Percentiles rank a stretch among this genome's conserved stretches.
These are phyloP conservation scores for Synergus japonicus DNA, from an alignment of 2,888 invertebrate genomes.

Conservation along the genomic window DNA sequence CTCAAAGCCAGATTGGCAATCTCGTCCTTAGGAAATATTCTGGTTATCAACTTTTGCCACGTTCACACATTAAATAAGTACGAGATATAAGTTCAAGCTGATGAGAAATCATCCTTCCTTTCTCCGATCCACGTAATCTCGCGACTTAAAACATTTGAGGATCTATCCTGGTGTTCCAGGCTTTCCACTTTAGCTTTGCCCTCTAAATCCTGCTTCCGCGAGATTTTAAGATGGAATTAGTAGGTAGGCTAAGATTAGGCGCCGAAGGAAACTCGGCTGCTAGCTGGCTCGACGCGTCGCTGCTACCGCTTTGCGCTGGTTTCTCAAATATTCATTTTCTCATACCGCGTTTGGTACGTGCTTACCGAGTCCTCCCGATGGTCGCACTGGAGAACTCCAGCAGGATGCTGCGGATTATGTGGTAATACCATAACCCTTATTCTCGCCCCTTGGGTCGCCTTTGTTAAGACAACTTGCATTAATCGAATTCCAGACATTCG, in stretches of 20 bases:
- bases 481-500: slow-evolving; percentile 31
- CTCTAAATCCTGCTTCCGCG: slow-evolving; percentile 41
- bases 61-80: slow-evolving; percentile 39
- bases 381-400: slow-evolving; percentile 9
- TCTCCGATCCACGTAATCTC: slow-evolving; percentile 32
- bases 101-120: slow-evolving; percentile 23
- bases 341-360: slow-evolving; percentile 44
- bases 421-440: slow-evolving; percentile 53
- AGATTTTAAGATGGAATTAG: slow-evolving; percentile 53
- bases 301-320: slow-evolving; percentile 26
- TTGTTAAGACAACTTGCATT: slow-evolving; percentile 28
- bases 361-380: slow-evolving; percentile 47
- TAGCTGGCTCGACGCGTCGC: neutral
- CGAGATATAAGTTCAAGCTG: slow-evolving; percentile 31
- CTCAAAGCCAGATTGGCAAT: neutral
- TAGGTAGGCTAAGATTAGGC: slow-evolving; percentile 54
- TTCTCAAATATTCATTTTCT: slow-evolving; percentile 57
- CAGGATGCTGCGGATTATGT: slow-evolving; percentile 51
- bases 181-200: slow-evolving; percentile 32
- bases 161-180: slow-evolving; percentile 16
- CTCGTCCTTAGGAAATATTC: neutral
- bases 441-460: slow-evolving; percentile 34
- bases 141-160: slow-evolving; percentile 38
- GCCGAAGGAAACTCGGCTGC: slow-evolving; percentile 48
- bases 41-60: slow-evolving; percentile 29